These are phyloP conservation scores for Elaeidobius kamerunicus DNA, from an alignment of 2,888 invertebrate species.

Conservation along the genomic window DNA sequence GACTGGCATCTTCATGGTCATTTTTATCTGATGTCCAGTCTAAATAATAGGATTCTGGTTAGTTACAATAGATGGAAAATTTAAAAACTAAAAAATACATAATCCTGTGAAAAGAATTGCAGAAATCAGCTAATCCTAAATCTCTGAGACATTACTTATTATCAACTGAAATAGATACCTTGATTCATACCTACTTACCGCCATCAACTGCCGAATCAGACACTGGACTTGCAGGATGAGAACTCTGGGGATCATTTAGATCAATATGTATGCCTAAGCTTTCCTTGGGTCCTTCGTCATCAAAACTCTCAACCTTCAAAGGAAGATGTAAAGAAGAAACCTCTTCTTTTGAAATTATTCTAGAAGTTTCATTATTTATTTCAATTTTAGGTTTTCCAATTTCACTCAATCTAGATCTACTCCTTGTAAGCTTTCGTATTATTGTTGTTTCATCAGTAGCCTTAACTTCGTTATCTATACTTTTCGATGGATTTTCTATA, in stretches of 20 bases:
- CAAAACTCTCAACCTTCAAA: background rate
- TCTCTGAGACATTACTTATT: background rate
- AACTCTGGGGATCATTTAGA: background rate
- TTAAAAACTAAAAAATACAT: too few species aligned
- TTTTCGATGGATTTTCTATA: background rate
- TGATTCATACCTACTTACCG: constrained; percentile 7
- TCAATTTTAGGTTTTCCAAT: background rate
- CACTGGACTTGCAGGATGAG: constrained; percentile 3
- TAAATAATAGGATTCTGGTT: background rate
- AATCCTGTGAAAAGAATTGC: background rate
- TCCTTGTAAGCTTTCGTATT: background rate
- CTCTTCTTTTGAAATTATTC: background rate
- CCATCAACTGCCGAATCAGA: constrained; percentile 9
- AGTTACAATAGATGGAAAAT: background rate
- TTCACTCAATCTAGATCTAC: background rate
- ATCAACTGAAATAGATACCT: background rate
- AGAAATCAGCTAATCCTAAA: background rate
- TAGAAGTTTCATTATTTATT: background rate
- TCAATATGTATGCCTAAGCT: background rate
- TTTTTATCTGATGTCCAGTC: constrained; percentile 5
- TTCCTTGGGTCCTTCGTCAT: background rate
- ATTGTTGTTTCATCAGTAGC: background rate
- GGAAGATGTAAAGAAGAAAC: background rate
- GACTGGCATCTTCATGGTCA: background rate
- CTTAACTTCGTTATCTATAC: background rate